phyloP scores from a whole-genome alignment of 2,797 vertebrate species.

The Chiroxiphia lanceolata region DNA sequence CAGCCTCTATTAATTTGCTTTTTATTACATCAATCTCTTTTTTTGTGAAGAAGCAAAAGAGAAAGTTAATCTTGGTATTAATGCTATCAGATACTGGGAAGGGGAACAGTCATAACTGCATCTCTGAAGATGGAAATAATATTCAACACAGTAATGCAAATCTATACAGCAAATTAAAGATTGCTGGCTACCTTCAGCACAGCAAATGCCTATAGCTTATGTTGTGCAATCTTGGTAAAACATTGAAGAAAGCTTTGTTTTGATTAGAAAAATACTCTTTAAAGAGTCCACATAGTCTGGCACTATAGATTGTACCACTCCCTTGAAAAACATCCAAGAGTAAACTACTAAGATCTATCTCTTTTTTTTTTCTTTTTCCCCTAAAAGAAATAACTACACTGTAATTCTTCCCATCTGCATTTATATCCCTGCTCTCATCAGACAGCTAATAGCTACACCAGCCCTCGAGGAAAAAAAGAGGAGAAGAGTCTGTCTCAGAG shows the following conservation, averaged over 20 bases:
- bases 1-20: conserved; percentile 20
- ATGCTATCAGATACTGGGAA: background rate
- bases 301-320: background rate
- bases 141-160: background rate
- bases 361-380: background rate
- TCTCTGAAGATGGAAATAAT: background rate
- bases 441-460: background rate
- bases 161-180: background rate
- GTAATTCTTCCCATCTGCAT: background rate
- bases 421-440: background rate
- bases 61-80: conserved; percentile 1
- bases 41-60: background rate
- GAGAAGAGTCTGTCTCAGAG: background rate
- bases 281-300: background rate
- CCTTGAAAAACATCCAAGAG: background rate
- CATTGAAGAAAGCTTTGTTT: background rate
- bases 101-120: background rate
- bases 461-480: background rate
- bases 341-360: background rate
- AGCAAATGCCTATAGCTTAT: background rate
- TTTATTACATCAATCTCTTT: conserved; percentile 8
- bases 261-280: background rate
- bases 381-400: background rate
- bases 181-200: background rate
- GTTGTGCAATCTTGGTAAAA: background rate